phyloP scores from a whole-genome alignment of 2,113 vertebrate species.

The Ranitomeya variabilis region DNA sequence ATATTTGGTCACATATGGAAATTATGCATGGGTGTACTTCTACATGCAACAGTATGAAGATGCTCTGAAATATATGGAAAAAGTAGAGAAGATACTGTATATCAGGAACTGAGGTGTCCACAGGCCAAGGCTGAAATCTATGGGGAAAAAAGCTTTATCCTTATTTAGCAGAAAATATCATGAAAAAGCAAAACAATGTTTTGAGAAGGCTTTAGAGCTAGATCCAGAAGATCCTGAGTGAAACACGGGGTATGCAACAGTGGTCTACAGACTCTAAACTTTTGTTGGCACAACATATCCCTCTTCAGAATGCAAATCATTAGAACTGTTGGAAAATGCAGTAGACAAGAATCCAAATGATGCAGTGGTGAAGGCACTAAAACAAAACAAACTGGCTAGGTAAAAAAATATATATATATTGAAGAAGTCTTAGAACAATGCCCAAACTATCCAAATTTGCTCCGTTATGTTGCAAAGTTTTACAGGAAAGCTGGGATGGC shows the following conservation, averaged over 20 bases:
- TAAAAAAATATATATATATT: conserved; percentile 70
- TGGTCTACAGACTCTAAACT: conserved; percentile 66
- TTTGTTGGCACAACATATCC: accelerated
- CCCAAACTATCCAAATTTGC: conserved; percentile 68
- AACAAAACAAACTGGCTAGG: conserved; percentile 59
- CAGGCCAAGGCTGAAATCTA: conserved; percentile 65
- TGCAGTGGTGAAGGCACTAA: conserved; percentile 67
- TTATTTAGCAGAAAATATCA: conserved; percentile 70
- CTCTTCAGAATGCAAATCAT: conserved; percentile 21
- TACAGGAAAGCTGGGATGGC: conserved; percentile 69
- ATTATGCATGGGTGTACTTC: conserved; percentile 79
- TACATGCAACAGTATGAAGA: conserved; percentile 65
- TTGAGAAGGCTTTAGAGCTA: too few relatives aligned
- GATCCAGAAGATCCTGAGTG: too few relatives aligned
- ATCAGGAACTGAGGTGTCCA: conserved; percentile 57
- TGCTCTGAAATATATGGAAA: conserved; percentile 66
- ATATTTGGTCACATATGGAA: too few relatives aligned
- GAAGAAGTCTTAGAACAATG: conserved; percentile 67
- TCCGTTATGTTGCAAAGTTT: conserved; percentile 75
- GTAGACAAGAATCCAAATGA: conserved; percentile 68
- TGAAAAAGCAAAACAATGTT: too few relatives aligned
- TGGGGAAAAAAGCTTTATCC: conserved; percentile 76
- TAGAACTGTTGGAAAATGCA: conserved; percentile 69
- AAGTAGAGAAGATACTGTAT: conserved; percentile 66
- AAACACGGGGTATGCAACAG: too few relatives aligned